Base-by-base conservation (phyloP, 2,888 invertebrate species). In the Poecilus cupreus region DNA sequence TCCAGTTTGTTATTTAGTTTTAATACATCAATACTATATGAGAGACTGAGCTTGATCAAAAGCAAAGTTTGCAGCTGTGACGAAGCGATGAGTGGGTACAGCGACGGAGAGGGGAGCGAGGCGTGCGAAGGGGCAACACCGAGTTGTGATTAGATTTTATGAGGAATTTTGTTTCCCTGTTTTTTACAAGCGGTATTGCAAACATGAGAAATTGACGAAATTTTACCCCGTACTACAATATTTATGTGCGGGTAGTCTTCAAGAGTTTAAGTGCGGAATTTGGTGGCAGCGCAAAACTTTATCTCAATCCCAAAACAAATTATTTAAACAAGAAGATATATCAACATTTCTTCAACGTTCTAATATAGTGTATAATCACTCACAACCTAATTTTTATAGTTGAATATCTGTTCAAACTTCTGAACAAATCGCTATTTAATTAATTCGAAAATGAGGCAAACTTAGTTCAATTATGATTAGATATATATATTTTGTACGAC, bases 21-120 rank as follows among this genome's bases (percentile, higher is more conserved):
- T 60, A 75, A 81, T 81, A 75, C 81, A 81, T 81, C 81, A 81
- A 81, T 81, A 81, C 70, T 80, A 70, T 72, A 80, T 80, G 80
- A 80, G 80, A 43, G 64, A 26, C 46, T 11, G 72, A 43, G 72
- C 24, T 43, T 72, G 57, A 39, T 77, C 39, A 54, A 37, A 77
- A 60, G 60, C 57, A 77, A 60, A 54, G 77, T 60, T 77, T 57
- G 54, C 32, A 76, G 51, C 26, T 76, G 20, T 43, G 20, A 54
- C 37, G 70, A 70, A 18, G 51, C 51, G 49, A 22, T 18, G 43
- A 43, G 32, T 32, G 32, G 57, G n/a, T n/a, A n/a, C n/a, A n/a
- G n/a, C n/a, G n/a, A n/a, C n/a, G 10, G 20, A 32, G 22, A 39
- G 32, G 22, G 8, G 49, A 13, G 16, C 11, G 74, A 11, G 49